phyloP scores from a whole-genome alignment of 1,140 invertebrate genomes.

The Teleopsis dalmanni region DNA sequence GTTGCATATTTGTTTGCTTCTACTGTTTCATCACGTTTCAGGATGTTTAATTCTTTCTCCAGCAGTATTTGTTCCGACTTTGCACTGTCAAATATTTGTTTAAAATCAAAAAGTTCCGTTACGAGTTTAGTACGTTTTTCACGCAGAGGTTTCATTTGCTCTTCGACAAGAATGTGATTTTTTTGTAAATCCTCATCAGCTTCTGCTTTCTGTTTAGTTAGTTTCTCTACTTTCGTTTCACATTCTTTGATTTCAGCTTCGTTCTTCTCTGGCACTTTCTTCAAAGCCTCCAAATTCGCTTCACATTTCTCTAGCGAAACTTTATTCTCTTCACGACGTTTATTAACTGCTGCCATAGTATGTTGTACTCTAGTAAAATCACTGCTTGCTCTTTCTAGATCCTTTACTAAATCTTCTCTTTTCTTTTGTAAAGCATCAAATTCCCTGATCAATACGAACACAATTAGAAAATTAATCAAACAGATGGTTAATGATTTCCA shows the following conservation, averaged over 20 bases:
- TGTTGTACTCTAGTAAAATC: constrained; percentile 55
- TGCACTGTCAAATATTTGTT: constrained; percentile 63
- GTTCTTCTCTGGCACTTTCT: constrained; percentile 63
- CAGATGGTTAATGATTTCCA: no score
- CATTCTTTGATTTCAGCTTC: constrained; percentile 64
- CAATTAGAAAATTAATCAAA: no score
- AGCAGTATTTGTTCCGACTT: constrained; percentile 68
- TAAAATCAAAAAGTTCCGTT: constrained; percentile 59
- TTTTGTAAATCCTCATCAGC: constrained; percentile 55
- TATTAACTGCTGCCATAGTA: constrained; percentile 54
- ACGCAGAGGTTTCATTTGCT: constrained; percentile 55
- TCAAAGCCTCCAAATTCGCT: constrained; percentile 55
- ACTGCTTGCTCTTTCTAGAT: constrained; percentile 49
- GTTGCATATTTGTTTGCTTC: constrained; percentile 67
- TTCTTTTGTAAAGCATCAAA: constrained; percentile 48
- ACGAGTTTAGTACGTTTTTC: constrained; percentile 59
- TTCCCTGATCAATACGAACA: no score
- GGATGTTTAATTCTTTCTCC: constrained; percentile 75
- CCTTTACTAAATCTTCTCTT: constrained; percentile 52
- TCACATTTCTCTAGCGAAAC: constrained; percentile 55
- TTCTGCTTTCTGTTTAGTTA: constrained; percentile 47
- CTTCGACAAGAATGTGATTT: constrained; percentile 49
- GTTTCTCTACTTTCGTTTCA: constrained; percentile 50
- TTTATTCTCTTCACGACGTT: constrained; percentile 59
- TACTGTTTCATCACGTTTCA: constrained; percentile 64